Percentiles rank a stretch among this genome's conserved stretches.
These are phyloP conservation scores for Ceratina japonica DNA, from an alignment of 1,140 invertebrate genomes.

Conservation along the genomic window DNA sequence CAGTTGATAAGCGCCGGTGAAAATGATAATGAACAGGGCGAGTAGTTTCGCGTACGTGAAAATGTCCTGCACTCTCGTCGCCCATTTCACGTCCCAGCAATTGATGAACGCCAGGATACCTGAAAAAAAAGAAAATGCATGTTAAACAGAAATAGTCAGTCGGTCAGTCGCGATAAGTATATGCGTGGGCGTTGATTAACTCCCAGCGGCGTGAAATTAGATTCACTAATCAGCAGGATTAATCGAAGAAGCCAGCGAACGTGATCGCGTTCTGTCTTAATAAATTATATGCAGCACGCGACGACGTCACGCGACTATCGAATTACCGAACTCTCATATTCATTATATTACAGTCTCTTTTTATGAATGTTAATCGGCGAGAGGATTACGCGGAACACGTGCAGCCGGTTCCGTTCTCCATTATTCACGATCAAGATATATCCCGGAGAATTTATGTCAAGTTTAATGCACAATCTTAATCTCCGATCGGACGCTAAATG, in stretches of 20 bases:
- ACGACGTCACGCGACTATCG: neutral
- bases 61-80: conserved; percentile 96
- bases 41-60: conserved; percentile 98
- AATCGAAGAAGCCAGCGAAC: conserved; percentile 1
- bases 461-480: too few relatives aligned
- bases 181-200: neutral
- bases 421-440: too few relatives aligned
- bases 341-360: neutral
- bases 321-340: neutral
- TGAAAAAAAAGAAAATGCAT: too few relatives aligned
- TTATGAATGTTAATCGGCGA: neutral
- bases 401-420: neutral
- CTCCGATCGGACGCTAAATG: too few relatives aligned
- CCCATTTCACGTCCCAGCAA: conserved; percentile 98
- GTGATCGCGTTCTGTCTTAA: neutral
- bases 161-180: too few relatives aligned
- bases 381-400: neutral
- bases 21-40: conserved; percentile 95
- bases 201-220: neutral
- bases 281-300: too few relatives aligned
- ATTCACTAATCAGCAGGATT: neutral
- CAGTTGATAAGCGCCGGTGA: conserved; percentile 92
- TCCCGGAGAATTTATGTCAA: too few relatives aligned
- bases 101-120: conserved; percentile 97
- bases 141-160: too few relatives aligned